These are phyloP conservation scores for Ctenochaetus hawaiiensis DNA, from an alignment of 2,797 vertebrate species.

Conservation along the genomic window DNA sequence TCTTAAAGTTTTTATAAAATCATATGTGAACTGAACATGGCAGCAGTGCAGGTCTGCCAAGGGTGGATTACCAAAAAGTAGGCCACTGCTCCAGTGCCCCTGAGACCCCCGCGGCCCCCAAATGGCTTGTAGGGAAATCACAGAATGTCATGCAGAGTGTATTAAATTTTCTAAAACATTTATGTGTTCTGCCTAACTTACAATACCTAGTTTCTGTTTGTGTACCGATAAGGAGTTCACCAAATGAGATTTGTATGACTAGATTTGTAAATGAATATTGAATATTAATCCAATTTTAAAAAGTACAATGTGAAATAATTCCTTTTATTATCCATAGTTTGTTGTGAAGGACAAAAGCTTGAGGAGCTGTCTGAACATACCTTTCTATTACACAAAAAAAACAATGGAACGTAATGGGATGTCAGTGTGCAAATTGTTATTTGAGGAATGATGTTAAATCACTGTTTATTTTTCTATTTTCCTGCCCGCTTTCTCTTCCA, in stretches of 20 bases:
- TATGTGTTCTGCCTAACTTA: conserved; percentile 12
- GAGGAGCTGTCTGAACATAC: conserved; percentile 31
- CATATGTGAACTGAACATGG: background rate
- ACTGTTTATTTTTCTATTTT: conserved; percentile 67
- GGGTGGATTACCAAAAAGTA: conserved; percentile 2
- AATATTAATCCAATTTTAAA: conserved; percentile 39
- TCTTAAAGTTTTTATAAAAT: background rate
- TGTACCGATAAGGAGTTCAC: conserved; percentile 34
- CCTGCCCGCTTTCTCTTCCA: conserved; percentile 30
- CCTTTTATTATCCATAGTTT: conserved; percentile 35
- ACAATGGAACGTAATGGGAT: conserved; percentile 60
- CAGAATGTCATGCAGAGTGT: background rate
- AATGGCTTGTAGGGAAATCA: background rate
- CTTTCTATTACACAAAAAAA: conserved; percentile 41
- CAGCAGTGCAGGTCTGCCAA: background rate
- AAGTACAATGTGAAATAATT: conserved; percentile 48
- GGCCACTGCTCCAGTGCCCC: background rate
- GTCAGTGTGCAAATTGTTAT: conserved; percentile 56
- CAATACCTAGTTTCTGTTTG: conserved; percentile 26
- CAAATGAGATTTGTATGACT: conserved; percentile 33
- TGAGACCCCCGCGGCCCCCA: background rate
- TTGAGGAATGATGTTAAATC: conserved; percentile 49
- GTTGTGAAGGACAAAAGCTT: conserved; percentile 31
- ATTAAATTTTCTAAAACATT: background rate
- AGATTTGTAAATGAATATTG: conserved; percentile 41